Conservation (phyloP, 1,140 invertebrate genomes). For the Drosophila nasuta region DNA sequence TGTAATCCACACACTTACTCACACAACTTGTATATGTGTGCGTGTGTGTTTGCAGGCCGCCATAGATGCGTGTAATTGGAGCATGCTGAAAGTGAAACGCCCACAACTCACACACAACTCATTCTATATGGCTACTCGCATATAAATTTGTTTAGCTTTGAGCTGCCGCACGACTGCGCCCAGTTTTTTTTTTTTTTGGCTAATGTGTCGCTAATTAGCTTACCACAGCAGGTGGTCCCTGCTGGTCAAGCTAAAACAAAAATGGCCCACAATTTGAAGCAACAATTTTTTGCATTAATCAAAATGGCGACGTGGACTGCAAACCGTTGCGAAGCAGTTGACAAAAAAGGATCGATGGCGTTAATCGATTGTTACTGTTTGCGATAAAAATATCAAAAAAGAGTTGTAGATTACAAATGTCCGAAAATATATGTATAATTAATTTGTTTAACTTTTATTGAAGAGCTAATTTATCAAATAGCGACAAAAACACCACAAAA, state of each 20-base stretch:
- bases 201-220: constrained; percentile 75
- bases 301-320: constrained; percentile 2
- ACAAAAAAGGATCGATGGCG: constrained; percentile 2
- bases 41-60: background rate
- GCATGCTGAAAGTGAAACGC: constrained; percentile 52
- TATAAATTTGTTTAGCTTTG: constrained; percentile 63
- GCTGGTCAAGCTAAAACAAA: constrained; percentile 7
- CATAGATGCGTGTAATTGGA: constrained; percentile 48
- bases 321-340: background rate
- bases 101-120: constrained; percentile 5
- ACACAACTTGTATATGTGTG: background rate
- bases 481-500: no score
- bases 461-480: background rate
- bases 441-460: no score
- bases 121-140: constrained; percentile 16
- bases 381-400: background rate
- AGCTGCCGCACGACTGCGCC: constrained; percentile 62
- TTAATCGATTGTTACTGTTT: background rate
- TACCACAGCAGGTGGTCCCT: constrained; percentile 7
- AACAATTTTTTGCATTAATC: background rate
- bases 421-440: no score
- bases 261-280: constrained; percentile 28
- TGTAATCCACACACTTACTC: constrained; percentile 10
- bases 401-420: no score
- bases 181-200: constrained; percentile 19